phyloP scores from a whole-genome alignment of 2,888 invertebrate genomes.

The Scaptomyza flava region DNA sequence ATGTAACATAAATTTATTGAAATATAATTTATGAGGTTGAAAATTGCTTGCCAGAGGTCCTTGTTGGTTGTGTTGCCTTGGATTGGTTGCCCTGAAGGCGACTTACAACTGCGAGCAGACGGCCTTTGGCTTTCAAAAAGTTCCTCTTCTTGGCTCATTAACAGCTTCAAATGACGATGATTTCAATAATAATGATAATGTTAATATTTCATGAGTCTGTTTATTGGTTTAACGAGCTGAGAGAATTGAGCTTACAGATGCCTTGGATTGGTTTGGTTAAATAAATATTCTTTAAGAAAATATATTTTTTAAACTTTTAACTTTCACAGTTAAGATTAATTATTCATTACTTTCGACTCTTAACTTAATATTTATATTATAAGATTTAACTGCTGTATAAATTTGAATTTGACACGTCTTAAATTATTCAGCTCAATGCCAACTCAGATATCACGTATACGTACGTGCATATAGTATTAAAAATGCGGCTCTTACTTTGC shows the following conservation, averaged over 20 bases:
- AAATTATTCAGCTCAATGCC: too few species aligned
- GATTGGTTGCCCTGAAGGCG: constrained; percentile 14
- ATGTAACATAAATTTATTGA: constrained; percentile 49
- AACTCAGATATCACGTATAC: too few species aligned
- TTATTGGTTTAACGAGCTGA: constrained; percentile 39
- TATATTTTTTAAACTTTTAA: too few species aligned
- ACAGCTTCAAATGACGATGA: constrained; percentile 39
- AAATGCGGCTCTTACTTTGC: too few species aligned
- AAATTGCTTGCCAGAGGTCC: constrained; percentile 37
- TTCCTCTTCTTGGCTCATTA: constrained; percentile 52
- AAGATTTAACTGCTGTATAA: too few species aligned
- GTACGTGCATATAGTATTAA: too few species aligned
- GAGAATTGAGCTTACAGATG: constrained; percentile 11
- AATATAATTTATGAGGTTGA: constrained; percentile 59
- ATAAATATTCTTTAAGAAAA: too few species aligned
- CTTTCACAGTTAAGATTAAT: too few species aligned
- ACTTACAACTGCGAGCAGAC: constrained; percentile 25
- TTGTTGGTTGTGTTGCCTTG: neutral
- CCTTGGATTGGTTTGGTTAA: neutral
- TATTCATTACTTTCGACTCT: too few species aligned
- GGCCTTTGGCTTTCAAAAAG: constrained; percentile 1
- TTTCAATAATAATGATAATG: constrained; percentile 28
- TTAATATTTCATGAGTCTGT: constrained; percentile 21
- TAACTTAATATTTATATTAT: too few species aligned
- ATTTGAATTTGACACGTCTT: too few species aligned